phyloP scores from a whole-genome alignment of 2,797 vertebrate genomes.

The Tenualosa thibaudeaui region DNA sequence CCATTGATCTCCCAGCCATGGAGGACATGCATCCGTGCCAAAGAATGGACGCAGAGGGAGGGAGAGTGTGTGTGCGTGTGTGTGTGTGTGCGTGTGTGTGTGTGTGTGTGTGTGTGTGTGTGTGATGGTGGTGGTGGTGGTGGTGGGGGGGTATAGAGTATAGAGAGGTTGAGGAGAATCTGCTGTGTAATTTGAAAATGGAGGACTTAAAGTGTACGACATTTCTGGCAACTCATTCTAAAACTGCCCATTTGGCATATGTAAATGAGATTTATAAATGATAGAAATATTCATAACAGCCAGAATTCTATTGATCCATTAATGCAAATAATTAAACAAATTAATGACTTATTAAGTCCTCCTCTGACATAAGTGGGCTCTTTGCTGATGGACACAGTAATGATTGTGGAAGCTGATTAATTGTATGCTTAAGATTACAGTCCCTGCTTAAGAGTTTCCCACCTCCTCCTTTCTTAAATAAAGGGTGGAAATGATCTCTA shows the following conservation, averaged over 20 bases:
- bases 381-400: constrained; percentile 76
- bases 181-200: constrained; percentile 12
- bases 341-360: constrained; percentile 17
- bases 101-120: neutral
- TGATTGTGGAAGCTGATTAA: constrained; percentile 80
- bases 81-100: neutral
- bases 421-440: constrained; percentile 61
- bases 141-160: neutral
- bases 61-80: neutral
- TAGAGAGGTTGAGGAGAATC: neutral
- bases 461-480: neutral
- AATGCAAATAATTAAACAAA: constrained; percentile 24
- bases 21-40: constrained; percentile 78
- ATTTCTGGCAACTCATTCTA: neutral
- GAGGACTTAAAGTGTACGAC: neutral
- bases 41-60: constrained; percentile 52
- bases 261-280: constrained; percentile 3
- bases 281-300: neutral
- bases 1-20: constrained; percentile 81
- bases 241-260: neutral
- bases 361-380: constrained; percentile 41
- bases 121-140: neutral
- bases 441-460: neutral
- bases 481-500: neutral
- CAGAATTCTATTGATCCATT: constrained; percentile 21